phyloP scores from a whole-genome alignment of 1,140 invertebrate species.

The Drosophila ironensis region DNA sequence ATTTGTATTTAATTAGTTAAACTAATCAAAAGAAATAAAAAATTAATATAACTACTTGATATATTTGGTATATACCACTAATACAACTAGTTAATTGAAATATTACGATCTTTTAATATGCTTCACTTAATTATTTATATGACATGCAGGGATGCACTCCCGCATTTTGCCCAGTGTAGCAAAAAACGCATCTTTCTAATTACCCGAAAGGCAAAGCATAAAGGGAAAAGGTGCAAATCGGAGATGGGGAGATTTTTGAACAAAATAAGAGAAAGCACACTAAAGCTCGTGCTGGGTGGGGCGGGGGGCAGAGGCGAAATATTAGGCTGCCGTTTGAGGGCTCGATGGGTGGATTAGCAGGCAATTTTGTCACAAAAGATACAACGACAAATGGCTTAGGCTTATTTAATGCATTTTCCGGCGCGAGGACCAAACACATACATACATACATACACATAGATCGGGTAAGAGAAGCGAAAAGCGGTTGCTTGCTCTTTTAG shows the following conservation, averaged over 20 bases:
- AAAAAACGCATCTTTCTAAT: constrained; percentile 34
- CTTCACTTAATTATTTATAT: background rate
- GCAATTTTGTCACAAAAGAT: constrained; percentile 12
- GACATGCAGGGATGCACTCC: no score
- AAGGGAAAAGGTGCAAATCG: constrained; percentile 7
- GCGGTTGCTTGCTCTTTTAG: constrained; percentile 44
- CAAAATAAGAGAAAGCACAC: constrained; percentile 6
- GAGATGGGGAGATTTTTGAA: background rate
- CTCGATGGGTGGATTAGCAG: background rate
- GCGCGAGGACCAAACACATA: background rate
- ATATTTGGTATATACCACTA: no score
- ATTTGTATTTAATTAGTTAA: no score
- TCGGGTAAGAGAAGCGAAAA: background rate
- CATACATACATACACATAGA: no score
- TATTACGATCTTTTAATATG: no score
- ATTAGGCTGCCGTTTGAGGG: constrained; percentile 10
- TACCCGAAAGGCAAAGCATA: constrained; percentile 6
- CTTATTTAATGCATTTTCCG: constrained; percentile 1
- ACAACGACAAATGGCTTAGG: background rate
- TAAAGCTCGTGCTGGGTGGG: no score
- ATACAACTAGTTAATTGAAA: no score
- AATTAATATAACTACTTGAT: no score
- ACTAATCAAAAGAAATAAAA: no score
- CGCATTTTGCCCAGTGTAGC: background rate
- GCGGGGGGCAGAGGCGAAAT: background rate